Evolutionary conservation across 2,888 invertebrate species (phyloP).

Genomic region (Biston betularia): DNA sequence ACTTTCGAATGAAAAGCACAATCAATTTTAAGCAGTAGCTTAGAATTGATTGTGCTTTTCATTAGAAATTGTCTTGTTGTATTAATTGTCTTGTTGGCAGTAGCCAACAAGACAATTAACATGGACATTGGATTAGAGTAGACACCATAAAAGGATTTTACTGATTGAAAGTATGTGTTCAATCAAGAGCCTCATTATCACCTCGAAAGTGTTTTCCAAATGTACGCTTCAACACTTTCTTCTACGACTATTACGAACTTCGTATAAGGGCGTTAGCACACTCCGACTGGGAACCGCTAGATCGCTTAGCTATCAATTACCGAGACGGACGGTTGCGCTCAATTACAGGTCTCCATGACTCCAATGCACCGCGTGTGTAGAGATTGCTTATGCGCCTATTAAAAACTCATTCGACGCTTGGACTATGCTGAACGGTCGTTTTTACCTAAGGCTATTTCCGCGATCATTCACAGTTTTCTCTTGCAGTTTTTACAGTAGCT

Average conservation of each 20-base stretch:
- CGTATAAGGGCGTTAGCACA: slow-evolving; percentile 68
- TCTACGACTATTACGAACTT: slow-evolving; percentile 19
- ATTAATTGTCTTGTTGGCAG: not conserved
- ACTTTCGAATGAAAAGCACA: slow-evolving; percentile 2
- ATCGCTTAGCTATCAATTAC: slow-evolving; percentile 81
- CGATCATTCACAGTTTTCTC: slow-evolving; percentile 24
- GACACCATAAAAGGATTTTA: slow-evolving; percentile 3
- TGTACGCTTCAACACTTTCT: slow-evolving; percentile 19
- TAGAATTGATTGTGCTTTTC: slow-evolving; percentile 5
- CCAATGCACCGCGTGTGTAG: slow-evolving; percentile 67
- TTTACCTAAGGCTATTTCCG: slow-evolving; percentile 34
- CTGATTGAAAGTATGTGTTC: not conserved
- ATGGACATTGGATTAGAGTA: not conserved
- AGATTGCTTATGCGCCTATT: slow-evolving; percentile 59
- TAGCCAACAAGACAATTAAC: not conserved
- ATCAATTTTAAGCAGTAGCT: not conserved
- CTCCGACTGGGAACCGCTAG: slow-evolving; percentile 76
- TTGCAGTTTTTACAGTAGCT: slow-evolving; percentile 20
- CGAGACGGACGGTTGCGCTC: slow-evolving; percentile 78
- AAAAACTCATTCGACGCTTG: slow-evolving; percentile 47
- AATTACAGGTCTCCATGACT: slow-evolving; percentile 82
- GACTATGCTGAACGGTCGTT: slow-evolving; percentile 33
- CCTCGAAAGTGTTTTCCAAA: slow-evolving; percentile 12
- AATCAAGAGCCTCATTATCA: slow-evolving; percentile 11
- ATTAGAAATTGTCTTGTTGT: no score